These are phyloP conservation scores for Phytoseiulus persimilis DNA, from an alignment of 2,888 invertebrate genomes.

Conservation along the genomic window DNA sequence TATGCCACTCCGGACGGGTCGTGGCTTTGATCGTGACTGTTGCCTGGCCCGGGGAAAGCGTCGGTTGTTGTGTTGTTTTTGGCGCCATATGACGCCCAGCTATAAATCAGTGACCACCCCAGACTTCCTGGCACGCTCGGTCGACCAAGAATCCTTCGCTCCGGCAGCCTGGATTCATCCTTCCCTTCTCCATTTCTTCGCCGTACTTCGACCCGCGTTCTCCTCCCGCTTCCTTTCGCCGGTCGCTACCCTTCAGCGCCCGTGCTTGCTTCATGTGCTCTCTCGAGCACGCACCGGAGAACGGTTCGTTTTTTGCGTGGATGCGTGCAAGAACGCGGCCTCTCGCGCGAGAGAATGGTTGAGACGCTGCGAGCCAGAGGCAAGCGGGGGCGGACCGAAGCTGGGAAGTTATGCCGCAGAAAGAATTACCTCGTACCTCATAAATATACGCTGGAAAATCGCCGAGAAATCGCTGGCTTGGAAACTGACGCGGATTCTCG, in stretches of 20 bases:
- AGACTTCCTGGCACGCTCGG: neutral
- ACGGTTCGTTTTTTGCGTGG: neutral
- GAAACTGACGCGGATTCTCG: neutral
- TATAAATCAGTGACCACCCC: constrained; percentile 5
- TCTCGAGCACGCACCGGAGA: neutral
- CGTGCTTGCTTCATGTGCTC: neutral
- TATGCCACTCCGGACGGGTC: neutral
- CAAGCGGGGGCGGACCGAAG: neutral
- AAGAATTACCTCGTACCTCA: constrained; percentile 5
- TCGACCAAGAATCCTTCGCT: neutral
- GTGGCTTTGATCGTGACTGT: neutral
- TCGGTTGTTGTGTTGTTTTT: neutral
- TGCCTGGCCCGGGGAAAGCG: neutral
- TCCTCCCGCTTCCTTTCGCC: neutral
- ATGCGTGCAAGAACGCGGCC: neutral
- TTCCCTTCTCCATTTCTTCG: neutral
- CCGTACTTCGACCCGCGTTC: neutral
- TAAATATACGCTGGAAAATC: neutral
- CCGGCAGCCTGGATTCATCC: neutral
- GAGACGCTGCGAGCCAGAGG: neutral
- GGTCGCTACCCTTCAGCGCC: neutral
- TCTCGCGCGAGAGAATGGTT: neutral
- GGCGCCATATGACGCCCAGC: neutral
- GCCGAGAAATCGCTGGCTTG: neutral
- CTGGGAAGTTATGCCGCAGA: constrained; percentile 5